Base-by-base conservation (phyloP, 2,888 invertebrate species). In the Mechanitis mazaeus region DNA sequence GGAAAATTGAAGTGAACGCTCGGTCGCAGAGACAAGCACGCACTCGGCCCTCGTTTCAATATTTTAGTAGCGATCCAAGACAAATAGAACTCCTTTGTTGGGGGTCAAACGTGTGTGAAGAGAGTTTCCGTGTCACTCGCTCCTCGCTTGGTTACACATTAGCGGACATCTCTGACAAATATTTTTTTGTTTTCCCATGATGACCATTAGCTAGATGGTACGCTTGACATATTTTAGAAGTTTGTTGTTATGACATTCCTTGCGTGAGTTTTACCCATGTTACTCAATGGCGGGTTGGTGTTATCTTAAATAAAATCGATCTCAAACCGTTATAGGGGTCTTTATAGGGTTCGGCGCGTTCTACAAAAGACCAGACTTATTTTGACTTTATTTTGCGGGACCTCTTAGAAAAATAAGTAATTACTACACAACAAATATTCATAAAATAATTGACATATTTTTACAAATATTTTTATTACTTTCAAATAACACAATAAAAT, bases 21-120 rank as follows among this genome's bases (percentile, higher is more conserved):
- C 74, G 77, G 79, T 76, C 74, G 73, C 79, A 73, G 76, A 78
- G 80, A 75, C 75, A 72, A 79, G 82, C 84, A 82, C 79, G 83
- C 82, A 83, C 83, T 84, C 78, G 75, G 78, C 71, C 75, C 82
- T 81, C 84, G 83, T 84, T 82, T 80, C 85, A 89, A 89, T 89
- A 89, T 89, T 89, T 87, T 89, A 89, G 89, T 90, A 89, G 89
- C 87, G 86, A 84, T 81, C 77, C 81, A 84, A 81, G 72, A 74
- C 83, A 89, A 89, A 90, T 79, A 89, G 68, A 79, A 85, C 85
- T 85, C 81, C 87, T 88, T 86, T 87, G 88, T 86, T 84, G 85
- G 84, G 81, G 87, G 88, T 86, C 88, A 88, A 77, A 77, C 84
- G 81, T 87, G 85, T 89, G 85, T 88, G 85, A 85, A 85, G 84